Evolutionary conservation across 2,888 invertebrate species (phyloP).

Genomic region (Eupithecia tripunctaria): DNA sequence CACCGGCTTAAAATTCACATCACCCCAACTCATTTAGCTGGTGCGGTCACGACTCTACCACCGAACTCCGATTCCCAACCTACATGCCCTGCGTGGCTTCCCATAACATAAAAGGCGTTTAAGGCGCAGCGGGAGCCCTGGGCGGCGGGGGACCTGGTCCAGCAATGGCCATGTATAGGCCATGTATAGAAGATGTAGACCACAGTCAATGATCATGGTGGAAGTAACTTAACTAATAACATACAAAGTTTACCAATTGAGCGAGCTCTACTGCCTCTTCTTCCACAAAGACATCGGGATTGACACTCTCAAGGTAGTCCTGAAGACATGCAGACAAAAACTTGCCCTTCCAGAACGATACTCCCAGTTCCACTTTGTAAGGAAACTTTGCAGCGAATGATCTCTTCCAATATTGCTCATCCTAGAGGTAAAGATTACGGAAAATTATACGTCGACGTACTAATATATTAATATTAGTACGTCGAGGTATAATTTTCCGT

Average conservation of each 20-base stretch:
- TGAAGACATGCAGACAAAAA: constrained; percentile 76
- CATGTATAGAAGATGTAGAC: background rate
- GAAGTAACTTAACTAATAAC: background rate
- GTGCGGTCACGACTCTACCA: background rate
- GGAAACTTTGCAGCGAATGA: constrained; percentile 74
- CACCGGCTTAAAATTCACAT: background rate
- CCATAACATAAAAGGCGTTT: background rate
- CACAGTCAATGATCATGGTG: background rate
- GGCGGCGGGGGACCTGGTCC: background rate
- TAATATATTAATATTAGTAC: background rate
- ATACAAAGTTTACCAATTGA: constrained; percentile 57
- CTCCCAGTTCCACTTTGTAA: constrained; percentile 62
- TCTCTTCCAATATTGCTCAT: constrained; percentile 88
- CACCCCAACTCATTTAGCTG: background rate
- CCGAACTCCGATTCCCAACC: background rate
- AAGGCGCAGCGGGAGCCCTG: background rate
- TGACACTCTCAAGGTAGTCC: constrained; percentile 73
- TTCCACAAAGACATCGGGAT: constrained; percentile 75
- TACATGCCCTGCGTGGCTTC: background rate
- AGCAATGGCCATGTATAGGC: background rate
- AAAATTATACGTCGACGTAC: background rate
- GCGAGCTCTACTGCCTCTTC: constrained; percentile 72
- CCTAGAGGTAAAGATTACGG: constrained; percentile 52
- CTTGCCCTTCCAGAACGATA: constrained; percentile 86
- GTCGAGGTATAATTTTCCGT: too few relatives aligned